phyloP scores from a whole-genome alignment of 2,888 invertebrate species.

The Andrena chrysosceles region DNA sequence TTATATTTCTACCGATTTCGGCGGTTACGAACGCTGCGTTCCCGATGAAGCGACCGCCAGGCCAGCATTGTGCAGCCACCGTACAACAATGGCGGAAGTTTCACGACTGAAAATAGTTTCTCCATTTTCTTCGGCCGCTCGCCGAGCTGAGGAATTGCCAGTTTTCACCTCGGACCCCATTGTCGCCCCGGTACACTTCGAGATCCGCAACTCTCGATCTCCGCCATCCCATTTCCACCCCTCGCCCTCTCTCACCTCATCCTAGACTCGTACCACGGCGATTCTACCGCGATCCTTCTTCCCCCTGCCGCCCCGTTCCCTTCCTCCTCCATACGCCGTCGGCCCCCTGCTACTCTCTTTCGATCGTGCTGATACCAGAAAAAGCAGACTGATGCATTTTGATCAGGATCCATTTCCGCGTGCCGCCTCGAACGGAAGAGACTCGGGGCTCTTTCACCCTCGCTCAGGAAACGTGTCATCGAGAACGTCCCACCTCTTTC shows the following conservation, averaged over 20 bases:
- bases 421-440: constrained; percentile 58
- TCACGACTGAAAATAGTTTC: constrained; percentile 75
- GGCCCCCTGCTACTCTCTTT: constrained; percentile 16
- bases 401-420: constrained; percentile 71
- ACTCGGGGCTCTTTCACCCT: constrained; percentile 51
- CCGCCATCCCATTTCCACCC: constrained; percentile 62
- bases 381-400: constrained; percentile 69
- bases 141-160: constrained; percentile 73
- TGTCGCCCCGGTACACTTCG: constrained; percentile 63
- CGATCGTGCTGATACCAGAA: constrained; percentile 61
- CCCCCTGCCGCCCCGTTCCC: background rate
- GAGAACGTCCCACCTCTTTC: constrained; percentile 48
- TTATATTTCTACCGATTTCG: constrained; percentile 55
- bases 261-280: constrained; percentile 33
- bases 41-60: constrained; percentile 51
- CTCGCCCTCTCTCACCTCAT: constrained; percentile 22
- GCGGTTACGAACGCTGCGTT: constrained; percentile 40
- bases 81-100: constrained; percentile 66
- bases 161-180: constrained; percentile 70
- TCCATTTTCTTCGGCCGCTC: constrained; percentile 74
- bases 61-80: constrained; percentile 59
- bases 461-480: constrained; percentile 58
- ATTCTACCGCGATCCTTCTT: constrained; percentile 32
- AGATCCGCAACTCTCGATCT: constrained; percentile 66
- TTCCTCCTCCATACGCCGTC: background rate